Conservation (phyloP, 2,113 vertebrate genomes). For the Litocranius walleri region DNA sequence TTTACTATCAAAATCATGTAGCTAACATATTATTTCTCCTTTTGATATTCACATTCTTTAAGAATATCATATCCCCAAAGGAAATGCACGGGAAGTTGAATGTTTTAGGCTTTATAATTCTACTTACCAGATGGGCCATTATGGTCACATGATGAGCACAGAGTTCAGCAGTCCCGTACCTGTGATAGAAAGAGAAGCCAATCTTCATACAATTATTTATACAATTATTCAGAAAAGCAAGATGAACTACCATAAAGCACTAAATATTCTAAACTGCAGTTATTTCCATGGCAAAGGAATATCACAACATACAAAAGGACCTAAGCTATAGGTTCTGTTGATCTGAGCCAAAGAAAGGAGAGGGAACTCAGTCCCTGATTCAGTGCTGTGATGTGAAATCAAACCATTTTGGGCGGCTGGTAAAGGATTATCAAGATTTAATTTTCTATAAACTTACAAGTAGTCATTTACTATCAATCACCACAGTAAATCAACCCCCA, state of each 20-base stretch:
- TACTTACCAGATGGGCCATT: conserved; percentile 90
- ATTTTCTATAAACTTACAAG: not conserved
- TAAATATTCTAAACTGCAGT: not conserved
- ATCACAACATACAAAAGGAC: not conserved
- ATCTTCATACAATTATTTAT: not conserved
- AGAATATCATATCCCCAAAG: not conserved
- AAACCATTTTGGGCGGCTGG: not conserved
- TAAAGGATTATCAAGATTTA: not conserved
- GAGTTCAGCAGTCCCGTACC: conserved; percentile 93
- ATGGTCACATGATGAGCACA: conserved; percentile 90
- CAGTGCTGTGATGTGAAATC: not conserved
- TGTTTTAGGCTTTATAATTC: not conserved
- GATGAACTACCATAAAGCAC: not conserved
- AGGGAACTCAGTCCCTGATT: not conserved
- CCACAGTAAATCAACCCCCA: not conserved
- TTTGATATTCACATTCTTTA: not conserved
- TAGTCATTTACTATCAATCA: not conserved
- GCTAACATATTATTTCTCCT: not conserved
- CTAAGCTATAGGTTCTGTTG: not conserved
- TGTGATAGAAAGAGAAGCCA: conserved; percentile 66
- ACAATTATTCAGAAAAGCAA: not conserved
- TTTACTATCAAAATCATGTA: not conserved
- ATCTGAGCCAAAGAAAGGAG: not conserved
- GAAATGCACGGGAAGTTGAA: not conserved
- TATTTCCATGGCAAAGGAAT: not conserved